phyloP scores from a whole-genome alignment of 37 sponge, comb jelly and placozoan genomes.

The Beroe ovata region DNA sequence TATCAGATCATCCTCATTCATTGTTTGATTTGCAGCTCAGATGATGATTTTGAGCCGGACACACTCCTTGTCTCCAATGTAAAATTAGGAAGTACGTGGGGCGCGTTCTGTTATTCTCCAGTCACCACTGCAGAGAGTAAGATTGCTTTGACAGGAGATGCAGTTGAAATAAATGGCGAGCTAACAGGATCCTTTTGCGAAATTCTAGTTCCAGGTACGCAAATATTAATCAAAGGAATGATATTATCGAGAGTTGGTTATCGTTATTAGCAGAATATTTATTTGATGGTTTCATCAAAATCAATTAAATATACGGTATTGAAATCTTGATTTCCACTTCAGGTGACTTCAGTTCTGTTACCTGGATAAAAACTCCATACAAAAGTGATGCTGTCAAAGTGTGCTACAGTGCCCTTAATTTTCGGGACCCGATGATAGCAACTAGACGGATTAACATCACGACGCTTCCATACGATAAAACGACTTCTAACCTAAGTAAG shows the following conservation, averaged over 20 bases:
- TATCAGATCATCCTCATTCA: too few species aligned
- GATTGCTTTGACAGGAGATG: background rate
- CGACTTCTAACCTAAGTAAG: background rate
- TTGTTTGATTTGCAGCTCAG: background rate
- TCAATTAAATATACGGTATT: too few species aligned
- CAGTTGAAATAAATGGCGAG: background rate
- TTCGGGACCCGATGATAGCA: constrained; percentile 42
- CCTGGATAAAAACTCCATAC: background rate
- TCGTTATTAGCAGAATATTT: too few species aligned
- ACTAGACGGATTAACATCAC: background rate
- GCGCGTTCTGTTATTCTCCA: background rate
- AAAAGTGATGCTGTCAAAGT: background rate
- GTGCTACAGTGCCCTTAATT: constrained; percentile 8
- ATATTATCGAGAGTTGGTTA: too few species aligned
- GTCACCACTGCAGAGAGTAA: background rate
- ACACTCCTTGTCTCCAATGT: background rate
- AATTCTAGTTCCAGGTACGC: background rate
- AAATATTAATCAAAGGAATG: too few species aligned
- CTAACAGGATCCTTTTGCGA: background rate
- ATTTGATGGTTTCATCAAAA: too few species aligned
- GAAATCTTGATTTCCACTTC: too few species aligned
- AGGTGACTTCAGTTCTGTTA: constrained; percentile 17
- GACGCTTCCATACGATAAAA: constrained; percentile 17
- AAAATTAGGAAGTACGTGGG: background rate
- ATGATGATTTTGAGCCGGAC: background rate